These are phyloP conservation scores for Chymomyza caudatula DNA, from an alignment of 2,888 invertebrate species.

Conservation along the genomic window DNA sequence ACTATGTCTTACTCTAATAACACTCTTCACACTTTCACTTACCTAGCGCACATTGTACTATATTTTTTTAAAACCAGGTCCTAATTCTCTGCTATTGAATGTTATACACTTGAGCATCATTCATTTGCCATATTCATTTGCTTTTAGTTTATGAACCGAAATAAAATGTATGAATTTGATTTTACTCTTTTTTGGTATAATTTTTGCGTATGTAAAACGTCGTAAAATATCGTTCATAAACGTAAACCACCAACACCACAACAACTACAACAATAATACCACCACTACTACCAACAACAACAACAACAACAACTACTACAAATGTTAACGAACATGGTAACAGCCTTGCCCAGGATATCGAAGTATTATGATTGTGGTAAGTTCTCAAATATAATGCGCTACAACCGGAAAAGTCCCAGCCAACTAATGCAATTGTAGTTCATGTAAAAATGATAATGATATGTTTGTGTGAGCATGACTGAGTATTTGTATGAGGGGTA, in stretches of 20 bases:
- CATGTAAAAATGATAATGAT: background rate
- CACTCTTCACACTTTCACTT: too few relatives aligned
- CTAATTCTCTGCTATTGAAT: background rate
- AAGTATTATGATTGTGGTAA: slow-evolving; percentile 84
- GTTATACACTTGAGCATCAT: background rate
- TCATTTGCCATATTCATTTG: background rate
- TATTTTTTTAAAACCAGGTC: background rate
- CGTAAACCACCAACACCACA: slow-evolving; percentile 41
- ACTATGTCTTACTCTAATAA: too few relatives aligned
- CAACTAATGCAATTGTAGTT: slow-evolving; percentile 7
- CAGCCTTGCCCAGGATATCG: slow-evolving; percentile 82
- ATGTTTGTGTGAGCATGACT: background rate
- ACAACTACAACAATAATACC: slow-evolving; percentile 24
- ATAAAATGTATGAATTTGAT: slow-evolving; percentile 6
- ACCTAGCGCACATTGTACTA: too few relatives aligned
- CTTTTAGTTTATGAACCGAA: slow-evolving; percentile 17
- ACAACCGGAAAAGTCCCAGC: slow-evolving; percentile 15
- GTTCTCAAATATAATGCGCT: slow-evolving; percentile 65
- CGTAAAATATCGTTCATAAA: slow-evolving; percentile 43
- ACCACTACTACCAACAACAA: slow-evolving; percentile 29
- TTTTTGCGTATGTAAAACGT: slow-evolving; percentile 43
- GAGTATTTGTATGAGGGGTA: too few relatives aligned
- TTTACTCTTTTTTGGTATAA: slow-evolving; percentile 56
- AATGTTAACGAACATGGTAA: slow-evolving; percentile 21
- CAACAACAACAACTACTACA: slow-evolving; percentile 28